A percentile compares a stretch with the other conserved stretches of the same genome.
Evolutionary conservation across 2,888 invertebrate species (phyloP).

Genomic region (Nemotelus nigrinus): DNA sequence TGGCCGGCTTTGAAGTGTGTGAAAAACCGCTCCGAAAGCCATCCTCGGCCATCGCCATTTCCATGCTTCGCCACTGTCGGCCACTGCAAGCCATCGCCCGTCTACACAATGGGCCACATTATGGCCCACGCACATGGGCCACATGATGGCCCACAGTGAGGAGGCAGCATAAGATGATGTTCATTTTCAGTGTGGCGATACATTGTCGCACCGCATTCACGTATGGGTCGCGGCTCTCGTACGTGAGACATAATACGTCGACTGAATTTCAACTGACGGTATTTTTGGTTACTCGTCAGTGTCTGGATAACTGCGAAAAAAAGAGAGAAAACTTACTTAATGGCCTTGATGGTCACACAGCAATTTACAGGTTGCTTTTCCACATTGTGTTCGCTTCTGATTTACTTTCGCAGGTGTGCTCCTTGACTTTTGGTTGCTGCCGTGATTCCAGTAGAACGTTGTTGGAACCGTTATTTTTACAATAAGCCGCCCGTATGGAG

Average conservation of each 20-base stretch:
- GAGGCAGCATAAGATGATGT: too few relatives aligned
- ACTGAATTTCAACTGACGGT: background rate
- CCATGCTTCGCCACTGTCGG: too few relatives aligned
- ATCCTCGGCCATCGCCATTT: too few relatives aligned
- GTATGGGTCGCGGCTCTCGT: background rate
- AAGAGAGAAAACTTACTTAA: conserved; percentile 21
- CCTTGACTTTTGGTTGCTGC: conserved; percentile 25
- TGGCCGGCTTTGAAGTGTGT: too few relatives aligned
- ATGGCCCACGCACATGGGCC: too few relatives aligned
- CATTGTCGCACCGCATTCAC: background rate
- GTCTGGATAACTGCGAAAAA: background rate
- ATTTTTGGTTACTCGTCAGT: background rate
- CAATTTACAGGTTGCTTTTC: conserved; percentile 14
- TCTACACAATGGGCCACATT: too few relatives aligned
- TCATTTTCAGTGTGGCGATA: too few relatives aligned
- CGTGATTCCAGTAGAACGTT: background rate
- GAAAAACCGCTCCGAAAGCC: too few relatives aligned
- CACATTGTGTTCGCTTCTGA: conserved; percentile 22
- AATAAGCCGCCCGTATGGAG: background rate
- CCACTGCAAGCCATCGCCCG: too few relatives aligned
- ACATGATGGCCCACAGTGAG: too few relatives aligned
- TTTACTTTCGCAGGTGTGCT: conserved; percentile 38
- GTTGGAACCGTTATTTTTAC: conserved; percentile 1
- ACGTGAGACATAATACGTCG: conserved; percentile 3
- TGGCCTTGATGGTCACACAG: conserved; percentile 27